Base-by-base conservation (phyloP, 1,140 invertebrate species). In the Drosophila subobscura region DNA sequence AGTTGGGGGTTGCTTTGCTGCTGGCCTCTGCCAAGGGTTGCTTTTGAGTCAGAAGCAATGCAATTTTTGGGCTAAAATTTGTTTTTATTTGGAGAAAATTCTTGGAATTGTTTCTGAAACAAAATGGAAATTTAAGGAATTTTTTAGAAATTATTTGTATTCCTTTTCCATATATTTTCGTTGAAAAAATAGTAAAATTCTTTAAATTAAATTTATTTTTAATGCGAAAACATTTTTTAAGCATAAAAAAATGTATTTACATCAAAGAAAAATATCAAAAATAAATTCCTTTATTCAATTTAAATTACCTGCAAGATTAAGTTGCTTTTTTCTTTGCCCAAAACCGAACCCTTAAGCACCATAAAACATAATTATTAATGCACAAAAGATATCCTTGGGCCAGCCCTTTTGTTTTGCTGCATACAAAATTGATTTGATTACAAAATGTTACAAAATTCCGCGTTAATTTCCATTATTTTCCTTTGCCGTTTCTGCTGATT, bases 401-500 rank as follows among this genome's bases (percentile, higher is more conserved):
- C 22, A n/a, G 33, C 49, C 67, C 40, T 25, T 72, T 60, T 41
- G 42, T 29, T 29, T 46, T 40, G 54, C 29, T 53, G 0, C 16
- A 59, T 65, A 56, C 52, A 79, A 60, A 79, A 79, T 53, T 42
- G 29, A 47, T 88, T 88, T 86, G 77, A 88, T 88, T 88, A 75
- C 58, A 63, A 77, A 76, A 72, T 45, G 54, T 75, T 53, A 56
- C 55, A 65, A 77, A 65, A 77, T 37, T 12, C 33, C 10, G 78
- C 65, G 83, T 88, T 88, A 86, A 88, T 88, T 81, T 85, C 61
- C 61, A 75, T 65, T 79, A 70, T 80, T 75, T 75, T 45, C 50
- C 57, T 46, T 49, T 14, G 55, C 51, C 47, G 44, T 58, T 14
- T 74, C 51, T 55, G 49, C 61, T 76, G 76, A 85, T 85, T 84